A percentile compares a stretch with the other conserved stretches of the same genome.
Evolutionary conservation across 1,140 invertebrate species (phyloP).

Genomic region (Drusus annulatus): DNA sequence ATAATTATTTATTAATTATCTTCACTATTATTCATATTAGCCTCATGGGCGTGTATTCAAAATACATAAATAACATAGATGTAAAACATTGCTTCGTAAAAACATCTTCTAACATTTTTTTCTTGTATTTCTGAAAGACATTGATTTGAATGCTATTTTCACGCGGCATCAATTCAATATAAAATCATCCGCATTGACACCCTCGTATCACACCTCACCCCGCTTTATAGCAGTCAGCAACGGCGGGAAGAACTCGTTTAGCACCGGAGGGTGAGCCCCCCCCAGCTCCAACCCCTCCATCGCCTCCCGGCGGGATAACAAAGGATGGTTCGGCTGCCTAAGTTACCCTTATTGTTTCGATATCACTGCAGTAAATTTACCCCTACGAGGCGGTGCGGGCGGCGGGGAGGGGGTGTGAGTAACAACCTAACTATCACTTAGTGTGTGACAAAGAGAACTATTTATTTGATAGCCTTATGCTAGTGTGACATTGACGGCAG

Average conservation of each 20-base stretch:
- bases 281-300: too few species aligned
- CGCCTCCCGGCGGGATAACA: too few species aligned
- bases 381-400: not conserved
- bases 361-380: slow-evolving; percentile 25
- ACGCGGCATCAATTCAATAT: too few species aligned
- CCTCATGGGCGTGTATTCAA: too few species aligned
- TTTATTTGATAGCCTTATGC: not conserved
- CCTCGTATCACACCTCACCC: not conserved
- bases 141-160: too few species aligned
- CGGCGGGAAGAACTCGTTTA: not conserved
- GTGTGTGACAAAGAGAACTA: not conserved
- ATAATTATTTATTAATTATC: too few species aligned
- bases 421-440: slow-evolving; percentile 1
- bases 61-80: too few species aligned
- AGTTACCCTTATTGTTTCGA: slow-evolving; percentile 19
- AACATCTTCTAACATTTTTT: too few species aligned
- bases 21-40: too few species aligned
- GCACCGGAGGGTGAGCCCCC: not conserved
- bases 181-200: too few species aligned
- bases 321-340: not conserved
- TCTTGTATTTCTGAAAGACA: too few species aligned
- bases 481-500: not conserved
- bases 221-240: not conserved
- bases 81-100: too few species aligned
- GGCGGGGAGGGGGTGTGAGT: not conserved